These are phyloP conservation scores for Andrena flavipes DNA, from an alignment of 2,888 invertebrate species.

Conservation along the genomic window DNA sequence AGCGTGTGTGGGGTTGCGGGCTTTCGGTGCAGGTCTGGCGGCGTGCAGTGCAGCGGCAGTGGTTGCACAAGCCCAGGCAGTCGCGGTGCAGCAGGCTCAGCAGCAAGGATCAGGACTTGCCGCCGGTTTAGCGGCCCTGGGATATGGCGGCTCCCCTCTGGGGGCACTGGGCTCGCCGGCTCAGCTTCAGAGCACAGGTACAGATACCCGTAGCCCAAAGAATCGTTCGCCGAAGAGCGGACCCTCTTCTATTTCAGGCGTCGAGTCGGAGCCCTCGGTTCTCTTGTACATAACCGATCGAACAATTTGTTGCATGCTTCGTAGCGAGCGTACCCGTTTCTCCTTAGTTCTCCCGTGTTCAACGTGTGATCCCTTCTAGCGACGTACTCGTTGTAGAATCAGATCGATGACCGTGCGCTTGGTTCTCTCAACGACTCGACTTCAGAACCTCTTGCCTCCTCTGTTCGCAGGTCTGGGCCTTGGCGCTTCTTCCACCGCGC, in stretches of 20 bases:
- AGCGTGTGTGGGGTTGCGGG: constrained; percentile 81
- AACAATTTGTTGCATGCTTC: constrained; percentile 59
- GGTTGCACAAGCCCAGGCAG: constrained; percentile 84
- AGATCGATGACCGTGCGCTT: constrained; percentile 19
- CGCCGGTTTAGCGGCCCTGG: constrained; percentile 83
- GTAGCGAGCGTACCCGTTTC: constrained; percentile 33
- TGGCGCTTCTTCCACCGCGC: constrained; percentile 88
- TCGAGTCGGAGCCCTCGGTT: constrained; percentile 44
- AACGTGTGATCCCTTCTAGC: constrained; percentile 12
- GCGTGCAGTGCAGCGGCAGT: constrained; percentile 86
- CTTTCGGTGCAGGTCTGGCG: constrained; percentile 87
- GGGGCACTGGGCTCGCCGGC: constrained; percentile 84
- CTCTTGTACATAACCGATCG: constrained; percentile 52
- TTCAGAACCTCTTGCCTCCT: constrained; percentile 1
- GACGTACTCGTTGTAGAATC: constrained; percentile 24
- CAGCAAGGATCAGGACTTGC: constrained; percentile 84
- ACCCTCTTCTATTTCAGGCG: constrained; percentile 33
- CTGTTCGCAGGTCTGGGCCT: constrained; percentile 84
- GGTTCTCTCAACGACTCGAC: not conserved
- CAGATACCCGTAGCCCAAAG: constrained; percentile 27
- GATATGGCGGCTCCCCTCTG: constrained; percentile 84
- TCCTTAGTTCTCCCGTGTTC: constrained; percentile 3
- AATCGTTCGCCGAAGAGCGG: constrained; percentile 7
- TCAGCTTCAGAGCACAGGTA: constrained; percentile 84
- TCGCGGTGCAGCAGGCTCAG: constrained; percentile 84